Percentiles rank a stretch among this genome's conserved stretches.
phyloP scores from a whole-genome alignment of 1,140 invertebrate genomes.

The Anadara kagoshimensis region DNA sequence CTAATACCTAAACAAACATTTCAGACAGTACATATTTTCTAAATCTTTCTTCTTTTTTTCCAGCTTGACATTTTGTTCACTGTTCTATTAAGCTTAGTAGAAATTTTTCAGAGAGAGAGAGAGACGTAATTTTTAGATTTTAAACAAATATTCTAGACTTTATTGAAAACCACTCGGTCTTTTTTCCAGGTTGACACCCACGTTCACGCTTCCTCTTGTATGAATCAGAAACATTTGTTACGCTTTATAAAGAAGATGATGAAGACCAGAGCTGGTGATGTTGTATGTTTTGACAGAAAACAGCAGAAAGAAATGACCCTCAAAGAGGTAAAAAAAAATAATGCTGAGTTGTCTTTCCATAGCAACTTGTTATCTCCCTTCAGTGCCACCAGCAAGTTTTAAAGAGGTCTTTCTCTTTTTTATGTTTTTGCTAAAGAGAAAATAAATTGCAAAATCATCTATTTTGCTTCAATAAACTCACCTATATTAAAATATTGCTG shows the following conservation, averaged over 20 bases:
- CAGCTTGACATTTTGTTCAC: too few relatives aligned
- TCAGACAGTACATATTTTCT: too few relatives aligned
- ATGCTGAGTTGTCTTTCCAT: not conserved
- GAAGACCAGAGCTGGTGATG: slow-evolving; percentile 92
- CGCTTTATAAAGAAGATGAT: slow-evolving; percentile 99
- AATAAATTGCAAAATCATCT: not conserved
- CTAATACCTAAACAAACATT: too few relatives aligned
- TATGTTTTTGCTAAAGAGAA: not conserved
- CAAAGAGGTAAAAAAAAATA: slow-evolving; percentile 74
- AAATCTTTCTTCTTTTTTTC: too few relatives aligned
- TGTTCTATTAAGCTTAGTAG: too few relatives aligned
- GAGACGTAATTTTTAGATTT: too few relatives aligned
- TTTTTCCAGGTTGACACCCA: slow-evolving; percentile 94
- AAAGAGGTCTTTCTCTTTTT: not conserved
- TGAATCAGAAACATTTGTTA: slow-evolving; percentile 99
- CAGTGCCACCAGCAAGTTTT: not conserved
- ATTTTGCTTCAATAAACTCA: too few relatives aligned
- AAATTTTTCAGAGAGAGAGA: too few relatives aligned
- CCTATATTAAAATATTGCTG: too few relatives aligned
- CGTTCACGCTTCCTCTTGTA: slow-evolving; percentile 98
- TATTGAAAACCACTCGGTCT: too few relatives aligned
- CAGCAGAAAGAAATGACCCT: slow-evolving; percentile 88
- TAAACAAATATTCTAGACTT: too few relatives aligned
- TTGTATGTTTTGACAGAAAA: slow-evolving; percentile 83
- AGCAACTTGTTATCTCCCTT: not conserved